Evolutionary conservation across 2,113 vertebrate species (phyloP).

Genomic region (Spermophilus dauricus): DNA sequence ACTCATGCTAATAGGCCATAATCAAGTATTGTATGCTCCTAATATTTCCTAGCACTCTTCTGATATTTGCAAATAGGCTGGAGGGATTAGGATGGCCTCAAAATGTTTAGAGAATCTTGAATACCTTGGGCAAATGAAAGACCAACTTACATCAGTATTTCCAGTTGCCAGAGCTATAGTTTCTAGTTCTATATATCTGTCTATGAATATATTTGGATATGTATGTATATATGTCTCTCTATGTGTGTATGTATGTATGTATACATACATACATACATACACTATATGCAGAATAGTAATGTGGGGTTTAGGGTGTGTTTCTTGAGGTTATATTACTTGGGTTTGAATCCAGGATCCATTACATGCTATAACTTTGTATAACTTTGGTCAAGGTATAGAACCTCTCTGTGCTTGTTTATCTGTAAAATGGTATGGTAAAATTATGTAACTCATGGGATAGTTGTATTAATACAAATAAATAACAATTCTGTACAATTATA

Average conservation of each 20-base stretch:
- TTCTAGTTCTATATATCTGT: not conserved
- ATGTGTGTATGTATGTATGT: not conserved
- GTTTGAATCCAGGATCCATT: not conserved
- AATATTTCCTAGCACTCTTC: not conserved
- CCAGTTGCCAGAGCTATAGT: not conserved
- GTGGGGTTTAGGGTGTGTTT: not conserved
- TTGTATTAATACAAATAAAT: not conserved
- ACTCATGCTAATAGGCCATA: not conserved
- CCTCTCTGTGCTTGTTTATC: not conserved
- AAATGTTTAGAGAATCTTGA: conserved; percentile 3
- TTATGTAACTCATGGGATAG: not conserved
- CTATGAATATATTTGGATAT: not conserved
- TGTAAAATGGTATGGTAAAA: conserved; percentile 37
- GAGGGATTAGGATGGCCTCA: not conserved
- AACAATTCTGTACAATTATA: not conserved
- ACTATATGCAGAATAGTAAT: not conserved
- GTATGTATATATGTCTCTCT: not conserved
- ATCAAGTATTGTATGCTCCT: not conserved
- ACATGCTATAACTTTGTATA: not conserved
- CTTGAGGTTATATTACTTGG: not conserved
- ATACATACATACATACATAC: too few species aligned
- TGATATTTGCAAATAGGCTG: not conserved
- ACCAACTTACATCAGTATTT: not conserved
- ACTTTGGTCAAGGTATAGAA: not conserved
- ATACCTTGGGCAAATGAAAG: not conserved